Evolutionary conservation across 2,797 vertebrate genomes (phyloP).

Genomic region (Tapirus indicus): DNA sequence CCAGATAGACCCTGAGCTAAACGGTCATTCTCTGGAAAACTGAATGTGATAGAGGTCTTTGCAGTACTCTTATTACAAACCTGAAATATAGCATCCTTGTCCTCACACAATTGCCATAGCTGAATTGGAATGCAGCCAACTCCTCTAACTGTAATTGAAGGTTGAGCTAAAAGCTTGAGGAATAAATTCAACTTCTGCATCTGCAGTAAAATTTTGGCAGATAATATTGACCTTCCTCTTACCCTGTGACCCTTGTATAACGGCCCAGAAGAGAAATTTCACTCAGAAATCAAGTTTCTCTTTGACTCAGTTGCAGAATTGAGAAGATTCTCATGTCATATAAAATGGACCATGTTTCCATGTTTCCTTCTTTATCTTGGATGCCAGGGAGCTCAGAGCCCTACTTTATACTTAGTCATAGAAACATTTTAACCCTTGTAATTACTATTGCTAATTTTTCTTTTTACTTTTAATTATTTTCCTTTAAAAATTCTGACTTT

Average conservation of each 20-base stretch:
- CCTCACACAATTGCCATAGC: not conserved
- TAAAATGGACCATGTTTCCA: not conserved
- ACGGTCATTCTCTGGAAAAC: not conserved
- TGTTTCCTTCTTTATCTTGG: conserved; percentile 43
- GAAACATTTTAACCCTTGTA: not conserved
- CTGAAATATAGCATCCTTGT: not conserved
- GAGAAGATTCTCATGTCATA: not conserved
- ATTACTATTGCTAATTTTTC: not conserved
- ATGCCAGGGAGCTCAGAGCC: not conserved
- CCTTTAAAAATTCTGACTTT: not conserved
- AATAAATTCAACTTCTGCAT: conserved; percentile 43
- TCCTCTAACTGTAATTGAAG: conserved; percentile 62
- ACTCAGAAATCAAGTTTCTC: not conserved
- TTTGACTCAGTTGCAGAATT: not conserved
- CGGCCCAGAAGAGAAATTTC: conserved; percentile 17
- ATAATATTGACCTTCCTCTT: conserved; percentile 30
- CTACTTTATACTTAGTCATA: not conserved
- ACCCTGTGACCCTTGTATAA: not conserved
- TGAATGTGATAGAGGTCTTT: not conserved
- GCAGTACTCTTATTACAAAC: not conserved
- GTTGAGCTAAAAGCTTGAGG: conserved; percentile 37
- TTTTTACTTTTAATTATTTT: not conserved
- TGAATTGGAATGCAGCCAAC: not conserved
- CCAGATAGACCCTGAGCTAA: not conserved
- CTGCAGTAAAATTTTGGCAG: conserved; percentile 59